Percentiles rank a stretch among this genome's conserved stretches.
Evolutionary conservation across 2,797 vertebrate species (phyloP).

Genomic region (Masticophis lateralis): DNA sequence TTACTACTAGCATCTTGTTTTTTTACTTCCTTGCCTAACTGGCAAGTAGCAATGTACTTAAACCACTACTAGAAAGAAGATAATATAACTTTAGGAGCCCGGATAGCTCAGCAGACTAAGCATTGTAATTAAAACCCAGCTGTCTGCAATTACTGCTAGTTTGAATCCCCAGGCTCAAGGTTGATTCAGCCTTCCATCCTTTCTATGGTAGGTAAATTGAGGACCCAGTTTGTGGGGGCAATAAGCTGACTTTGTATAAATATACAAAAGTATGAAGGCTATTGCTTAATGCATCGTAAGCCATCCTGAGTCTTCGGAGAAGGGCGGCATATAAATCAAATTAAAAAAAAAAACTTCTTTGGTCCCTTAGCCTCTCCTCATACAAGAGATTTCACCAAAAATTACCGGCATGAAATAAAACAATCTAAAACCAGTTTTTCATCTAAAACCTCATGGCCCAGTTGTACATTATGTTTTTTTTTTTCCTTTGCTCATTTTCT

Average conservation of each 20-base stretch:
- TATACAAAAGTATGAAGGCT: too few relatives aligned
- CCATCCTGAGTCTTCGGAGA: too few relatives aligned
- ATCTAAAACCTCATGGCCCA: background rate
- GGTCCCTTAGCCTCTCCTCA: background rate
- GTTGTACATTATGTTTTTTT: background rate
- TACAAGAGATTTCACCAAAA: background rate
- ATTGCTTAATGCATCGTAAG: too few relatives aligned
- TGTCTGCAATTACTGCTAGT: too few relatives aligned
- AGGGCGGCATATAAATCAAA: too few relatives aligned
- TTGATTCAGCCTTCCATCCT: too few relatives aligned
- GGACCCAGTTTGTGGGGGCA: too few relatives aligned
- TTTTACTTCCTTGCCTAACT: background rate
- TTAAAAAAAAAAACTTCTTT: background rate
- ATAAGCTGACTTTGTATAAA: too few relatives aligned
- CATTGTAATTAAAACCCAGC: too few relatives aligned
- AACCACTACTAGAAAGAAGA: background rate
- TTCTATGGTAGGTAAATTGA: too few relatives aligned
- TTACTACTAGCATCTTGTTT: background rate
- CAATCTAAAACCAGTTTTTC: background rate
- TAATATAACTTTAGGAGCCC: background rate
- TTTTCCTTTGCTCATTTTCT: background rate
- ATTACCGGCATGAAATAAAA: background rate
- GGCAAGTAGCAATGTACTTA: background rate
- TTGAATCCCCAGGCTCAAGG: too few relatives aligned
- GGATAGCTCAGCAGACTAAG: too few relatives aligned